phyloP scores from a whole-genome alignment of 2,113 vertebrate genomes.

The Myiozetetes cayanensis region DNA sequence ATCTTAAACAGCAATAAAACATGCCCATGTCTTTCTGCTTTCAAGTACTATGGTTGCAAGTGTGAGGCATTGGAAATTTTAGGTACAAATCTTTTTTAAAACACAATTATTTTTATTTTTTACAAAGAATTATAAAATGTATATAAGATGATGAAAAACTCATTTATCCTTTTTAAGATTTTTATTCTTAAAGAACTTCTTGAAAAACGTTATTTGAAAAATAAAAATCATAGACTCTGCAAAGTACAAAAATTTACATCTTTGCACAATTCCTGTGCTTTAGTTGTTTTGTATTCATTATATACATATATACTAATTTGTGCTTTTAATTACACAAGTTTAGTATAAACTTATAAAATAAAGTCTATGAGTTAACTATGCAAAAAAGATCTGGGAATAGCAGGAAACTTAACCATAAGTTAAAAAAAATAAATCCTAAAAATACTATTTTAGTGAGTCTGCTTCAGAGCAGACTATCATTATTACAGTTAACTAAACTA shows the following conservation, averaged over 20 bases:
- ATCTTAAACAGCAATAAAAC: not conserved
- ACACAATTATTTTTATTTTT: slow-evolving; percentile 10
- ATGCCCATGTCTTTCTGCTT: slow-evolving; percentile 33
- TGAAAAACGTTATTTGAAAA: slow-evolving; percentile 65
- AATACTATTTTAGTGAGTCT: not conserved
- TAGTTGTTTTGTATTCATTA: slow-evolving; percentile 51
- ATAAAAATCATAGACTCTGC: slow-evolving; percentile 68
- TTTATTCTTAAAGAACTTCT: slow-evolving; percentile 54
- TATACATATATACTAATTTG: slow-evolving; percentile 67
- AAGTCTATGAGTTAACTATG: slow-evolving; percentile 56
- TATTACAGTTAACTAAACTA: slow-evolving; percentile 22
- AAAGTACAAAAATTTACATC: slow-evolving; percentile 72
- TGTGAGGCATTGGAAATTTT: slow-evolving; percentile 12
- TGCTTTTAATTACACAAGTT: slow-evolving; percentile 57
- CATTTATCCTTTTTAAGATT: slow-evolving; percentile 41
- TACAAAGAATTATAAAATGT: slow-evolving; percentile 62
- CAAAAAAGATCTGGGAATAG: slow-evolving; percentile 42
- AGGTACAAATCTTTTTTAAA: slow-evolving; percentile 16
- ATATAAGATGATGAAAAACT: slow-evolving; percentile 51
- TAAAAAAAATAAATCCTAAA: slow-evolving; percentile 22
- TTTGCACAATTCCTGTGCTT: slow-evolving; percentile 57
- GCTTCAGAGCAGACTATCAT: not conserved
- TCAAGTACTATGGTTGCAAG: slow-evolving; percentile 39
- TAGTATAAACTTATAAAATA: slow-evolving; percentile 67
- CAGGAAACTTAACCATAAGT: slow-evolving; percentile 26